These are phyloP conservation scores for Corythoichthys haematopterus DNA, from an alignment of 2,113 vertebrate species.

Conservation along the genomic window DNA sequence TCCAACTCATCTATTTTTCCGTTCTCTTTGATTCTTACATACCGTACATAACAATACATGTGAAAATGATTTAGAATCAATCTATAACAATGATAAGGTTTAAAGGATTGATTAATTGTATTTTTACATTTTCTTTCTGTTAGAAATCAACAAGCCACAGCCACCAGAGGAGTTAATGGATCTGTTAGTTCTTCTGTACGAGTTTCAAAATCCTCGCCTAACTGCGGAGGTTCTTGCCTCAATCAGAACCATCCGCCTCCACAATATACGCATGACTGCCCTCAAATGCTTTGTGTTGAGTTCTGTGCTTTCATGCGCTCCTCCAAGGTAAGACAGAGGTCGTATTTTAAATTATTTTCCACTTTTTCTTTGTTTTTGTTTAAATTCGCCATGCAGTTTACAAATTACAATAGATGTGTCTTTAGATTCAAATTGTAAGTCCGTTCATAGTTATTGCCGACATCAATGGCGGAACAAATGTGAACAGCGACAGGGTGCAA, in stretches of 20 bases:
- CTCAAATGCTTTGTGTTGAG: slow-evolving; percentile 88
- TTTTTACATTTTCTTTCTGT: neutral
- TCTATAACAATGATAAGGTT: too few relatives aligned
- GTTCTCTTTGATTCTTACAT: too few relatives aligned
- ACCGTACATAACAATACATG: too few relatives aligned
- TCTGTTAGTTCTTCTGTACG: slow-evolving; percentile 88
- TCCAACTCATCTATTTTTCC: too few relatives aligned
- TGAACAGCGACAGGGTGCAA: too few relatives aligned
- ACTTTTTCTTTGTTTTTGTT: too few relatives aligned
- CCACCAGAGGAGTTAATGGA: slow-evolving; percentile 90
- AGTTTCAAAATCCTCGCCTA: slow-evolving; percentile 91
- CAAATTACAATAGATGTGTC: neutral
- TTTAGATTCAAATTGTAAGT: too few relatives aligned
- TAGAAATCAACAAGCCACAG: slow-evolving; percentile 73
- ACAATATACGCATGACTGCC: slow-evolving; percentile 83
- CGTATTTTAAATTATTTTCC: neutral
- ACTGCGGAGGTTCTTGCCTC: slow-evolving; percentile 82
- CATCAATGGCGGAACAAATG: too few relatives aligned
- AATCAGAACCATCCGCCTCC: slow-evolving; percentile 75
- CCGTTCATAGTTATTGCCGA: too few relatives aligned
- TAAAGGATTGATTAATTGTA: too few relatives aligned
- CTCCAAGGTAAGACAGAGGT: slow-evolving; percentile 54
- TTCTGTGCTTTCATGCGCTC: slow-evolving; percentile 76
- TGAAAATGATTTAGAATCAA: too few relatives aligned
- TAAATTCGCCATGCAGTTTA: neutral